A percentile compares a stretch with the other conserved stretches of the same genome.
These are phyloP conservation scores for Symphodus melops DNA, from an alignment of 2,113 vertebrate genomes.

Conservation along the genomic window DNA sequence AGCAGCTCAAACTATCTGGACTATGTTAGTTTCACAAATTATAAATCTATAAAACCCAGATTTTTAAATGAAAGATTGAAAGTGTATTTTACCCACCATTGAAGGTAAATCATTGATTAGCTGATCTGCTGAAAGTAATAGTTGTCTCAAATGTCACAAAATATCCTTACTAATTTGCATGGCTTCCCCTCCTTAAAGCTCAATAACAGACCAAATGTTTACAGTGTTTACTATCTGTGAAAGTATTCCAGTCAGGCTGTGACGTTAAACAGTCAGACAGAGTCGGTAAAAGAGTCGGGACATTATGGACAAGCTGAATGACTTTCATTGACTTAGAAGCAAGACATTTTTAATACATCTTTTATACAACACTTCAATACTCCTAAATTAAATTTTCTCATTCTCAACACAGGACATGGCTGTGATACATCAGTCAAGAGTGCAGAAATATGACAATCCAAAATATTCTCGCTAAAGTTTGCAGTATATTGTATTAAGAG, in stretches of 20 bases:
- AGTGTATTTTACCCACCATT: too few relatives aligned
- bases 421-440: not conserved
- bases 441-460: not conserved
- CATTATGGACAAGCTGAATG: constrained; percentile 42
- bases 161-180: too few relatives aligned
- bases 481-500: too few relatives aligned
- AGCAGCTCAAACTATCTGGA: not conserved
- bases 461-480: too few relatives aligned
- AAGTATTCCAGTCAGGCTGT: constrained; percentile 9
- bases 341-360: constrained; percentile 40
- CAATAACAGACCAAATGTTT: too few relatives aligned
- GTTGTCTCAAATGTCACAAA: too few relatives aligned
- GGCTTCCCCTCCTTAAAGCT: too few relatives aligned
- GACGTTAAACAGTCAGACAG: constrained; percentile 49
- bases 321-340: constrained; percentile 47
- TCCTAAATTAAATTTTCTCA: constrained; percentile 11
- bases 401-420: constrained; percentile 3
- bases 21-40: too few relatives aligned
- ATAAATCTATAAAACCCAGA: not conserved
- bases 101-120: too few relatives aligned
- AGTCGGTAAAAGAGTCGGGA: constrained; percentile 56
- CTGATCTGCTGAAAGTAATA: too few relatives aligned
- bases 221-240: not conserved
- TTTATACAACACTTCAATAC: constrained; percentile 34
- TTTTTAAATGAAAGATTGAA: not conserved